Evolutionary conservation across 2,888 invertebrate species (phyloP), one percentile per base, ranked within the genome.

Genomic region (Diachrysia chrysitis): DNA sequence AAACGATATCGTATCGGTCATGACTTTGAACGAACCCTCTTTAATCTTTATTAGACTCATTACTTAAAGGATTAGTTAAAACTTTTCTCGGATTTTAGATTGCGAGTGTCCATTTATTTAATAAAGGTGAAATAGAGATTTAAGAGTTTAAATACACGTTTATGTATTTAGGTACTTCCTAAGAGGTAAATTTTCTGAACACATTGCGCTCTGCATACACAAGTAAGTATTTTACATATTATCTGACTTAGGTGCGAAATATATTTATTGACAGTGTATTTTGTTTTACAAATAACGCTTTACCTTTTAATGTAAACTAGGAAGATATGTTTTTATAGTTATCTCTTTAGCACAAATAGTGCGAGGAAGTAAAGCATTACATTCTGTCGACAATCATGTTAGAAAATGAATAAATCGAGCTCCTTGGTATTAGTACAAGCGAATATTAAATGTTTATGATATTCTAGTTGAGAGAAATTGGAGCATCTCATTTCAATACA

Each of bases 381-480:
- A 21, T 19, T 51, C 3, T 14, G 7, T 12, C 21, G 14, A 12
- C 4, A 19, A 17, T 17, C 48, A 19, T 19, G 48, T 48, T 19
- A 48, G 17, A 17, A 19, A 48, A 19, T 19, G 48, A 9, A 51
- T 19, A 16, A 42, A 42, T 42, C n/a, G 12, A 51, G 48, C 10
- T 51, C 12, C 21, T 51, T 12, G 21, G 21, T 51, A 12, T 21
- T 51, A 51, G 10, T 9, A 12, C 51, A 59, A 37, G 51, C 67
- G 25, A 61, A 68, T 72, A 72, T 42, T 68, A 25, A 61, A 68
- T 72, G 72, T 51, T 68, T 72, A 68, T 71, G 71, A 76, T 76
- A 76, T 74, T 67, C 72, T 62, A 72, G 61, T 35, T 71, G 53
- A 74, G 74, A 59, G 74, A 75, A 76, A 76, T 76, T 58, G 58